These are phyloP conservation scores for Anseranas semipalmata DNA, from an alignment of 2,113 vertebrate species.

Conservation along the genomic window DNA sequence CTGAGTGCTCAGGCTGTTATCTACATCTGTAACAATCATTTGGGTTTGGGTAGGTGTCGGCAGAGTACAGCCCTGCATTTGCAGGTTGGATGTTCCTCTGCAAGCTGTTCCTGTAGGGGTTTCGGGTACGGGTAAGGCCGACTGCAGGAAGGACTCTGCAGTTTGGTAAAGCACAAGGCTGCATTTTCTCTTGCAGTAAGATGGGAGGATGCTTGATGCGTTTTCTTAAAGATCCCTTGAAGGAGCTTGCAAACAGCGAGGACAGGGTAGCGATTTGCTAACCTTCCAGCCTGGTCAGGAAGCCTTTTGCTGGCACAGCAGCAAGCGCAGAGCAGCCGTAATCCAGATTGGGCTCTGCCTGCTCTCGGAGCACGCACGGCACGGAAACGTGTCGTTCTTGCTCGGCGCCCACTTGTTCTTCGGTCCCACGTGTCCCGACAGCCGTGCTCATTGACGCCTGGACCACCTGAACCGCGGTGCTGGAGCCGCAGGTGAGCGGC, in stretches of 20 bases:
- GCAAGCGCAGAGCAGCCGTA: accelerated
- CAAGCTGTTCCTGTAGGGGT: not conserved
- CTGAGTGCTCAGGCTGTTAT: no score
- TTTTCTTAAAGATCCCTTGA: not conserved
- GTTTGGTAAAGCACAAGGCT: not conserved
- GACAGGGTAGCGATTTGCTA: not conserved
- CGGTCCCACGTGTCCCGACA: not conserved
- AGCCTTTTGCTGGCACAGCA: not conserved
- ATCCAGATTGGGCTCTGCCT: no score
- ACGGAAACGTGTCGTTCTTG: accelerated
- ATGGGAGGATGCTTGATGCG: not conserved
- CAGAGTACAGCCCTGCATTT: not conserved
- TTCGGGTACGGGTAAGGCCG: accelerated
- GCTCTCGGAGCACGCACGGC: not conserved
- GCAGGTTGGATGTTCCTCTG: not conserved
- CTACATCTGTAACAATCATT: no score
- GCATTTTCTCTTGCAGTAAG: not conserved
- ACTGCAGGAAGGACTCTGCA: not conserved
- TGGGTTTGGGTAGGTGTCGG: accelerated
- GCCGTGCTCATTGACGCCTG: accelerated
- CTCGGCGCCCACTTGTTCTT: not conserved
- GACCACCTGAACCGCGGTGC: no score
- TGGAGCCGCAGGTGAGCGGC: no score
- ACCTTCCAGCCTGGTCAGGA: not conserved
- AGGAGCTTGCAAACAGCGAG: not conserved